These are phyloP conservation scores for Andrena cerasifolii DNA, from an alignment of 1,140 invertebrate genomes.

Conservation along the genomic window DNA sequence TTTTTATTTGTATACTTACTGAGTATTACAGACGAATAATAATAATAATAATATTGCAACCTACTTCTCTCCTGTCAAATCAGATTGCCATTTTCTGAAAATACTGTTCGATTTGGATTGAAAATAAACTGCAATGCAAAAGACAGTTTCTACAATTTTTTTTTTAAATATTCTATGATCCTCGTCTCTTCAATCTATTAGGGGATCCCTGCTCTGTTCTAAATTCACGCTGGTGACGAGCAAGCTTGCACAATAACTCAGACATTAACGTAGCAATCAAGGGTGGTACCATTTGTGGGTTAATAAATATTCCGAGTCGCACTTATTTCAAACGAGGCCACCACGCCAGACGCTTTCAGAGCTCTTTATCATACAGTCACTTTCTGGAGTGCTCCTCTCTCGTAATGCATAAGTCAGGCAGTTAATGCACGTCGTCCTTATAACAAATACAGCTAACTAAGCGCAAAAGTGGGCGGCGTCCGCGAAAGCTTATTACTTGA, in stretches of 20 bases:
- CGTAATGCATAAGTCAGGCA: neutral
- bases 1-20: no score
- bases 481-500: constrained; percentile 65
- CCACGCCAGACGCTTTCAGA: neutral
- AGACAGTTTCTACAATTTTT: no score
- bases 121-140: no score
- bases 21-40: no score
- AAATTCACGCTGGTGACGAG: no score
- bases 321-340: neutral
- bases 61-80: no score
- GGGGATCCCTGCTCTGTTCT: no score
- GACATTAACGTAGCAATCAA: neutral
- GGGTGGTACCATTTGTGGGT: neutral
- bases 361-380: constrained; percentile 25
- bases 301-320: neutral
- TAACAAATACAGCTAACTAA: constrained; percentile 65
- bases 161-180: no score
- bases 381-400: constrained; percentile 4
- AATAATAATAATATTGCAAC: no score
- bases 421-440: constrained; percentile 27
- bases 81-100: no score
- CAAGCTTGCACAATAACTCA: neutral
- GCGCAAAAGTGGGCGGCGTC: constrained; percentile 58
- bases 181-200: no score
- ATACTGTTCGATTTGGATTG: no score